These are phyloP conservation scores for Epinephelus malabaricus DNA, from an alignment of 2,797 vertebrate species.

Conservation along the genomic window DNA sequence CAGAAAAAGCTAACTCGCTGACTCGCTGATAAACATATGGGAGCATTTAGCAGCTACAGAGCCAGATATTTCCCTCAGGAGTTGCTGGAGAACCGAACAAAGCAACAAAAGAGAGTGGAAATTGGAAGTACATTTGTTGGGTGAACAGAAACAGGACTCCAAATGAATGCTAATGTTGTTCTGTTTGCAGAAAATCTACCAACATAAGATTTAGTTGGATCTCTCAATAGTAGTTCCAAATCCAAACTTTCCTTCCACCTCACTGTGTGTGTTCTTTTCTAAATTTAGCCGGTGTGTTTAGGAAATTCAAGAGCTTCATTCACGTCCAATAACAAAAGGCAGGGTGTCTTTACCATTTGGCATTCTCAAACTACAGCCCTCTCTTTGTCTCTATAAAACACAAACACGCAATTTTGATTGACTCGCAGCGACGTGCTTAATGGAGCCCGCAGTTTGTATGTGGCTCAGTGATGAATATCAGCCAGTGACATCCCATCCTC, in stretches of 20 bases:
- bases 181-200: neutral
- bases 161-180: neutral
- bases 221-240: neutral
- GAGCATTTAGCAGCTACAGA: neutral
- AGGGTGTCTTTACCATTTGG: neutral
- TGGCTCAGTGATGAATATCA: slow-evolving; percentile 61
- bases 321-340: neutral
- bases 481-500: slow-evolving; percentile 47
- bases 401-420: slow-evolving; percentile 22
- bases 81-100: neutral
- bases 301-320: neutral
- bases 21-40: neutral
- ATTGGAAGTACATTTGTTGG: neutral
- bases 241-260: neutral
- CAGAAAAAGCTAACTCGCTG: neutral
- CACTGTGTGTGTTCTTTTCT: neutral
- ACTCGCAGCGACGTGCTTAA: slow-evolving; percentile 39
- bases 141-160: neutral
- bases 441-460: slow-evolving; percentile 35
- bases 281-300: neutral
- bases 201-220: neutral
- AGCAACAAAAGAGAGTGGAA: neutral
- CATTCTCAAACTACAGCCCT: neutral
- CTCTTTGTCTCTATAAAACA: slow-evolving; percentile 11
- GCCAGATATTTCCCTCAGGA: neutral